phyloP scores from a whole-genome alignment of 2,797 vertebrate genomes.

The Darevskia mixta region DNA sequence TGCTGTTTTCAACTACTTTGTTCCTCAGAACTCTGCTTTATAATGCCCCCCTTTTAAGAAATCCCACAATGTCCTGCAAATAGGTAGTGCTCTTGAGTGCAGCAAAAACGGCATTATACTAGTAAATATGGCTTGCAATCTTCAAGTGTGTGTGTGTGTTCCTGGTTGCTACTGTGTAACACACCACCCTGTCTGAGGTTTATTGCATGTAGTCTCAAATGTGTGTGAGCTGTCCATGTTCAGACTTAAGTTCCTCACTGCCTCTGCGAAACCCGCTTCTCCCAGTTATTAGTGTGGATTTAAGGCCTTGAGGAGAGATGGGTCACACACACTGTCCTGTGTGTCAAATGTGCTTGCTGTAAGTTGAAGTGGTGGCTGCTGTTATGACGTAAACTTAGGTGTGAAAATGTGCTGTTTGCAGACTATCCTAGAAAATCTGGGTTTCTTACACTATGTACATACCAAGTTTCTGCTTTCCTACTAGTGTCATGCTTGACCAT shows the following conservation, averaged over 20 bases:
- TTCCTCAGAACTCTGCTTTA: neutral
- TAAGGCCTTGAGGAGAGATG: neutral
- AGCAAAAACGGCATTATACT: conserved; percentile 2
- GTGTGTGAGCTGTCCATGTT: neutral
- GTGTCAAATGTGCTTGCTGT: neutral
- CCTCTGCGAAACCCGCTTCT: neutral
- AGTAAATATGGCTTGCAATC: neutral
- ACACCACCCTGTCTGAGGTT: neutral
- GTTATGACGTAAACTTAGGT: neutral
- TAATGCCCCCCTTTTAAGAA: neutral
- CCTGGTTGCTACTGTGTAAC: no score
- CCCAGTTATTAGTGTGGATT: neutral
- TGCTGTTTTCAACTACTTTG: neutral
- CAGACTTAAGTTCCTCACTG: neutral
- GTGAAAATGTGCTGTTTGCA: neutral
- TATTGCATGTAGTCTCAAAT: neutral
- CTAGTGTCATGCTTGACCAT: neutral
- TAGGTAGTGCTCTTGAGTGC: conserved; percentile 15
- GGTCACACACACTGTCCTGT: neutral
- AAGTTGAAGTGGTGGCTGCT: neutral
- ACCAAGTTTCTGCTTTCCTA: neutral
- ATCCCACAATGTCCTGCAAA: neutral
- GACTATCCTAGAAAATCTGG: neutral
- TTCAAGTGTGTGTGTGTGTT: neutral
- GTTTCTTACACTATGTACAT: neutral